Evolutionary conservation across 2,888 invertebrate genomes (phyloP).

Genomic region (Hypomecis atomaria): DNA sequence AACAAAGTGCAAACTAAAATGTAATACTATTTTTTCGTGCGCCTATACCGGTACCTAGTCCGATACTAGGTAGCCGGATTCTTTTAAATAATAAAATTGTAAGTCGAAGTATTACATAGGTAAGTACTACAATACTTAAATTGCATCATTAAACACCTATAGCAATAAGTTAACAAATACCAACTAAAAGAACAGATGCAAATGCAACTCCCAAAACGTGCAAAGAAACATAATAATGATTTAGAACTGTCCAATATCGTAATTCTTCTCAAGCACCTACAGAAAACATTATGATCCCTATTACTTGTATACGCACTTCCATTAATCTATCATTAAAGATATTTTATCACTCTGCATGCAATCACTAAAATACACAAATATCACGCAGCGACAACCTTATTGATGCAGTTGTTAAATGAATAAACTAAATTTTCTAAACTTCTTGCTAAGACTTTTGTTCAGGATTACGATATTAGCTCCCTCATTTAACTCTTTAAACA

Average conservation of each 20-base stretch:
- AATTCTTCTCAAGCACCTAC: constrained; percentile 1
- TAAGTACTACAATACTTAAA: too few relatives aligned
- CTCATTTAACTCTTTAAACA: neutral
- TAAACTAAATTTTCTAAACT: neutral
- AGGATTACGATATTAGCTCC: neutral
- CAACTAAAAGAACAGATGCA: too few relatives aligned
- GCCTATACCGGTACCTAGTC: too few relatives aligned
- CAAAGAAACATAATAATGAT: neutral
- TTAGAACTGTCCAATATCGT: neutral
- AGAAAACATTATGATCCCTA: constrained; percentile 9
- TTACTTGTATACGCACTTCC: constrained; percentile 15
- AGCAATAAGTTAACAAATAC: too few relatives aligned
- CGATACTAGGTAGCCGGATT: too few relatives aligned
- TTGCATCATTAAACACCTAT: too few relatives aligned
- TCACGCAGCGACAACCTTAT: neutral
- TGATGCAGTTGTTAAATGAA: neutral
- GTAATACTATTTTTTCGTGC: too few relatives aligned
- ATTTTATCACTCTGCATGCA: constrained; percentile 9
- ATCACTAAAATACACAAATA: neutral
- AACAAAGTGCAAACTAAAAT: too few relatives aligned
- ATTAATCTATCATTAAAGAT: constrained; percentile 8
- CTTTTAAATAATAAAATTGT: too few relatives aligned
- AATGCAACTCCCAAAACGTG: too few relatives aligned
- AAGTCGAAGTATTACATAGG: too few relatives aligned
- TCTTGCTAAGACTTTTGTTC: neutral